Base-by-base conservation (phyloP, 2,888 invertebrate species). In the Caenorhabditis sp. region DNA sequence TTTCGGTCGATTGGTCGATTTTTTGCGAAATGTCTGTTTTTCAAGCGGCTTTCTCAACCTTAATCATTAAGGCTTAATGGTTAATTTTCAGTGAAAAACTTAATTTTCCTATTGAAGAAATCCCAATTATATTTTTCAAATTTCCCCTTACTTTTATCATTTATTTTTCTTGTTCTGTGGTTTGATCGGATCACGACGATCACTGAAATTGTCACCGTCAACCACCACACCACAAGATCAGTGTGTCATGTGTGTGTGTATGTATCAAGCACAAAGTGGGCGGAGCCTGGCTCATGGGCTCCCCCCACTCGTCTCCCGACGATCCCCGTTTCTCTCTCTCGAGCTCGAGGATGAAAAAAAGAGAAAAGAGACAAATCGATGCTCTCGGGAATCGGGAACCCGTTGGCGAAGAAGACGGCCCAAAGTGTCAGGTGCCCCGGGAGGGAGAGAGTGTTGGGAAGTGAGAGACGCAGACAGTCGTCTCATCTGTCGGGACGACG, bases 401-500 rank as follows among this genome's bases (percentile, higher is more conserved):
- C 32, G 32, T 32, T 32, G 26, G 44, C 22, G 44, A 67, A 37
- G 51, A 53, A 65, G 50, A 18, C 5, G 44, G 40, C 6, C 11
- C 20, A 44, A 56, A 68, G 55, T 68, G 68, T 68, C 68, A 68
- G 68, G 68, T 68, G 68, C 68, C 50, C 50, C 55, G 24, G 13
- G 32, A 1, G 11, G 44, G 32, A 26, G 44, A 40, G 37, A 35
- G n/a, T 28, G 18, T 11, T 6, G 24, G 1, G 20, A 11, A 5
- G 11, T 15, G 20, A 26, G 68, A 56, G 68, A 44, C 68, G 40
- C 28, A 53, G 56, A 68, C 37, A 56, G 44, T 68, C 47, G 68
- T 68, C 56, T 68, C 68, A 68, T 68, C 68, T 68, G 68, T 68
- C 68, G 67, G n/a, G n/a, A n/a, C n/a, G n/a, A n/a, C n/a, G n/a